Evolutionary conservation across 1,140 invertebrate species (phyloP), one percentile per base, ranked within the genome.

Genomic region (Aricia agestis): DNA sequence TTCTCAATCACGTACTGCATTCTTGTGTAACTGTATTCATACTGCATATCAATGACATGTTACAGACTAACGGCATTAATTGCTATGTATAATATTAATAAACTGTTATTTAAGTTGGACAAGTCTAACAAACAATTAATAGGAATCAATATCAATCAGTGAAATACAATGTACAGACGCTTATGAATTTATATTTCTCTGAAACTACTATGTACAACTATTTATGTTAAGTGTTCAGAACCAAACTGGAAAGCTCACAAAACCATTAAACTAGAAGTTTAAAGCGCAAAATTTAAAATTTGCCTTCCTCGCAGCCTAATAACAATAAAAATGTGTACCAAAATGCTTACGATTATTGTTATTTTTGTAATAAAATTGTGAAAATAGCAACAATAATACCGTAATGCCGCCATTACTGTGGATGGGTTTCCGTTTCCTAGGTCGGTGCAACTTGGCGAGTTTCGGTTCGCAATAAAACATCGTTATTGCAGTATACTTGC

Each of bases 401-500:
- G 19, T 63, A 63, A 63, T 63, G 59, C 59, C 19, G 59, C 59
- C 19, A 63, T 63, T 19, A 63, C 18, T 11, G 6, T 18, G 59
- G 19, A 63, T 63, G 18, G 59, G 18, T 63, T 63, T 63, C 59
- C 59, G 59, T 25, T 25, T 63, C 19, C 59, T 63, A 63, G 59
- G 5, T 63, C 19, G 59, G 17, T 25, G 59, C 59, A 63, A n/a
- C 17, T 18, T 63, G 19, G 41, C 72, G 72, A 85, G 75, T 82
- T 83, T 78, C 76, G 71, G 72, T 63, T 74, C 61, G 77, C 68
- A 80, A 84, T 84, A 80, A 84, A 83, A 79, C 74, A 78, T 68
- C 72, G 77, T 83, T 83, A 84, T 82, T 77, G 76, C 79, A 79
- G 76, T 82, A 52, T 13, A 52, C 13, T 52, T 52, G 45, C 45